Base-by-base conservation (phyloP, 2,888 invertebrate genomes). In the Perithous albicinctus region DNA sequence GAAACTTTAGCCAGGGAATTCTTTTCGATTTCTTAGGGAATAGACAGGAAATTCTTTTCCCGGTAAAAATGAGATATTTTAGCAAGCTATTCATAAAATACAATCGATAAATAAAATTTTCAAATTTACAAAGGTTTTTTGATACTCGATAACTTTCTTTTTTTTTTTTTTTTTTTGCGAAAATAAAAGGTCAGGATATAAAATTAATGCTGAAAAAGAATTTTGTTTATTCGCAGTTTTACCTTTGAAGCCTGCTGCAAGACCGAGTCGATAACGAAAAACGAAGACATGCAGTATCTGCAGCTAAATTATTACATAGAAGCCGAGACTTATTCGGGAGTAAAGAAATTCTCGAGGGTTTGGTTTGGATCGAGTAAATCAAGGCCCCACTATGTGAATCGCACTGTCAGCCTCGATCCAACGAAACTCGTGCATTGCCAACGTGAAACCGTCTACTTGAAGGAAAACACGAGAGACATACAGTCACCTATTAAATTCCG, bases 401-500 rank as follows among this genome's bases (percentile, higher is more conserved):
- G 95, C 64, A 94, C 94, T 35, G 95, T 96, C 43, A 94, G 93
- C 63, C 93, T 96, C 10, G 94, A 94, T 51, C 95, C 95, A 66
- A 94, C 94, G 82, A 94, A 94, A 12, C 87, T 90, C 1, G 91
- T 94, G 81, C 94, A 95, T 82, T 98, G 98, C 87, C 95, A 96
- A 82, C 93, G 94, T 80, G 97, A 98, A 90, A 95, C 95, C 1
- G 97, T 97, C n/a, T 98, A 97, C 92, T 94, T 98, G 46, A 97
- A 97, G 94, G 97, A 98, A 87, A 97, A 96, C 86, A 97, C 97
- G 0, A 94, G 96, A 76, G 98, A 98, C 91, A 98, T 98, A 87
- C 96, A 98, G 89, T 96, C 97, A 6, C 97, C 98, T 0, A 96
- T 98, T 69, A 95, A 96, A 94, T 97, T 98, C 91, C 95, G 96